phyloP scores from a whole-genome alignment of 2,888 invertebrate species.

The Ecliptopera silaceata region DNA sequence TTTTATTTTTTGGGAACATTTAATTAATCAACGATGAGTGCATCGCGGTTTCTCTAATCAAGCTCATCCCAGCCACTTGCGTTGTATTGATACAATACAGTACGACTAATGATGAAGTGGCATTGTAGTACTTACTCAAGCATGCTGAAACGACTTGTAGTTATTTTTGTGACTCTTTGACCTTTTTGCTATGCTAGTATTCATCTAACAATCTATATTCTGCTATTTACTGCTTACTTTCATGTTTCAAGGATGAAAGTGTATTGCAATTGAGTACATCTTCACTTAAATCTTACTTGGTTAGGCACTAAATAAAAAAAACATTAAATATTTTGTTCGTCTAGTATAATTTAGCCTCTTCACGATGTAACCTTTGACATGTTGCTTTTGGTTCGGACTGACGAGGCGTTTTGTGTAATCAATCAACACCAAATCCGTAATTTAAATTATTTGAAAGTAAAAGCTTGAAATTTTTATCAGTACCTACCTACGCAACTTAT shows the following conservation, averaged over 20 bases:
- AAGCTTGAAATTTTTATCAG: constrained; percentile 16
- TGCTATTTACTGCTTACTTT: constrained; percentile 34
- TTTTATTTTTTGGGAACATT: not conserved
- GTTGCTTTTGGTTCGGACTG: constrained; percentile 40
- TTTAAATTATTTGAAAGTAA: constrained; percentile 29
- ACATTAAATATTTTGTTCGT: constrained; percentile 26
- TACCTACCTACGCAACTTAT: not conserved
- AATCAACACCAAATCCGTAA: constrained; percentile 29
- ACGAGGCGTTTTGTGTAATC: constrained; percentile 42
- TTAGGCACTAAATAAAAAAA: constrained; percentile 19
- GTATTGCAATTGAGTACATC: constrained; percentile 30
- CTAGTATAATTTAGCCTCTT: constrained; percentile 53
- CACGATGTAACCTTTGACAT: constrained; percentile 65
- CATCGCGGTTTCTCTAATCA: constrained; percentile 3
- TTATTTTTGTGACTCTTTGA: constrained; percentile 3
- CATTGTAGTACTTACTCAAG: not conserved
- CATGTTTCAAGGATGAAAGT: constrained; percentile 49
- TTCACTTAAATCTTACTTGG: not conserved
- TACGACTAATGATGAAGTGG: constrained; percentile 4
- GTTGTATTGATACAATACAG: constrained; percentile 3
- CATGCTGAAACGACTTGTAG: constrained; percentile 6
- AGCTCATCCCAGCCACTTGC: constrained; percentile 4
- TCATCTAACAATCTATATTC: constrained; percentile 11
- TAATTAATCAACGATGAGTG: not conserved
- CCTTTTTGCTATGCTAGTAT: constrained; percentile 4